Conservation (phyloP, 2,888 invertebrate genomes). For the Tridacna gigas region DNA sequence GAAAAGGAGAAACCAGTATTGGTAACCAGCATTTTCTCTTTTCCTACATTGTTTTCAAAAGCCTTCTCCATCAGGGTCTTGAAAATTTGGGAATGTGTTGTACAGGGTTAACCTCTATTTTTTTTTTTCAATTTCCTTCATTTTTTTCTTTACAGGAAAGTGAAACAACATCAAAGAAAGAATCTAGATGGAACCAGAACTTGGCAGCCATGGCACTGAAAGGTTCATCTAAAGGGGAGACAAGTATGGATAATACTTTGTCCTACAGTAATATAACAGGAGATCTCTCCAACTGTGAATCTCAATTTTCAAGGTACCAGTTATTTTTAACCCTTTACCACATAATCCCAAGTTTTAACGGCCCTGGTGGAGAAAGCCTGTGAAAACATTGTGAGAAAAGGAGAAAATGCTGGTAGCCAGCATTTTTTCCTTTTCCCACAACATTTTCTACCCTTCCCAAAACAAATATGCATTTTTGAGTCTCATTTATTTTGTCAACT, state of each 20-base stretch:
- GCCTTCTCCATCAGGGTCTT: neutral
- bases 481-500: too few relatives aligned
- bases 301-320: constrained; percentile 78
- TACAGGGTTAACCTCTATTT: neutral
- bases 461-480: too few relatives aligned
- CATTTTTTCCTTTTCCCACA: too few relatives aligned
- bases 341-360: too few relatives aligned
- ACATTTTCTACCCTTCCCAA: too few relatives aligned
- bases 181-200: constrained; percentile 33
- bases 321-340: neutral
- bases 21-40: neutral
- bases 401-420: too few relatives aligned
- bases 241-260: constrained; percentile 73
- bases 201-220: constrained; percentile 73
- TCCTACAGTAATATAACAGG: constrained; percentile 78
- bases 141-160: constrained; percentile 66
- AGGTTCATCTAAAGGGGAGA: constrained; percentile 66
- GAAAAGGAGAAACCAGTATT: neutral
- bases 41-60: too few relatives aligned
- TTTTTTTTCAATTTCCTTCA: too few relatives aligned
- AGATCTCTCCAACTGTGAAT: constrained; percentile 79
- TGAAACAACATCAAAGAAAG: constrained; percentile 60
- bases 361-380: too few relatives aligned
- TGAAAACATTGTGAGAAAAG: too few relatives aligned
- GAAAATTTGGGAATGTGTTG: neutral